phyloP scores from a whole-genome alignment of 2,888 invertebrate genomes.

The Yponomeuta malinellus region DNA sequence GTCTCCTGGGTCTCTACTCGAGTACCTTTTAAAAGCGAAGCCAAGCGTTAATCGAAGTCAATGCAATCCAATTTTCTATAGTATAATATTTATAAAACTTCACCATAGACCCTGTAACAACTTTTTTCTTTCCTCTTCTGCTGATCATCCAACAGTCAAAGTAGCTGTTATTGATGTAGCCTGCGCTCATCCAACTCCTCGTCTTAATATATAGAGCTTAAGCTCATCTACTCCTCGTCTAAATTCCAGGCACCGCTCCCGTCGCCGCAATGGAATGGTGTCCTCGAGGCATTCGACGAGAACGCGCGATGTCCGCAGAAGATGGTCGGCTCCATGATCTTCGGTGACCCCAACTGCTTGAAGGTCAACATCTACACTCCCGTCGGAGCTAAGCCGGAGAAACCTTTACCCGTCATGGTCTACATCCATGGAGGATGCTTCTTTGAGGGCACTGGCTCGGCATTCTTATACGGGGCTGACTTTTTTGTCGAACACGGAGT shows the following conservation, averaged over 20 bases:
- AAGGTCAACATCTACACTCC: conserved; percentile 60
- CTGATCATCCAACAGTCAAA: too few relatives aligned
- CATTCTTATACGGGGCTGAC: conserved; percentile 77
- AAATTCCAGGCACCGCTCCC: conserved; percentile 60
- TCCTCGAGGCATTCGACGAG: conserved; percentile 56
- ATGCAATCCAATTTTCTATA: too few relatives aligned
- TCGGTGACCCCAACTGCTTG: conserved; percentile 55
- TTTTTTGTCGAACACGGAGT: conserved; percentile 75
- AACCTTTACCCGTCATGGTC: conserved; percentile 75
- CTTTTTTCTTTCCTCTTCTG: too few relatives aligned
- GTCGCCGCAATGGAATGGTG: conserved; percentile 53
- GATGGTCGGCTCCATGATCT: conserved; percentile 37
- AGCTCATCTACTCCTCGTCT: neutral
- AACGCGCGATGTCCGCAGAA: conserved; percentile 59
- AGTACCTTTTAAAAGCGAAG: too few relatives aligned
- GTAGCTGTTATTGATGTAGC: too few relatives aligned
- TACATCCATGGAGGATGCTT: conserved; percentile 80
- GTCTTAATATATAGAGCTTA: too few relatives aligned
- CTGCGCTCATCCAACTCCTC: too few relatives aligned
- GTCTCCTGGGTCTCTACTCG: too few relatives aligned
- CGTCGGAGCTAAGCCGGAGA: conserved; percentile 28
- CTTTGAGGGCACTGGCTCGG: conserved; percentile 74
- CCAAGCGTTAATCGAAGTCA: too few relatives aligned
- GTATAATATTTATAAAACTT: too few relatives aligned
- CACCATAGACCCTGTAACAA: too few relatives aligned